Evolutionary conservation across 2,888 invertebrate genomes (phyloP), one percentile per base, ranked within the genome.

Genomic region (Rutpela maculata): DNA sequence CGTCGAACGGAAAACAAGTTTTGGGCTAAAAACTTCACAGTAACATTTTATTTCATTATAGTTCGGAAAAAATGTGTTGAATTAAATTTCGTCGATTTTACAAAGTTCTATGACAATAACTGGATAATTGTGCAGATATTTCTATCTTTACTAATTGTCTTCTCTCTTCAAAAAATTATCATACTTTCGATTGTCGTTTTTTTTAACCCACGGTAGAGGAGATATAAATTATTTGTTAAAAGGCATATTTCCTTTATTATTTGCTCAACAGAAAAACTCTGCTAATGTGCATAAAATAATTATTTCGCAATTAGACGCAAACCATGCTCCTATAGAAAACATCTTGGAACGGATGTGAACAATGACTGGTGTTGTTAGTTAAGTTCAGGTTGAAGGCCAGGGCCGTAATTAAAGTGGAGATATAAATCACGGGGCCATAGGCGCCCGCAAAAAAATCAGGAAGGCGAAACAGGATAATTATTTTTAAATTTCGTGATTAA

Each of bases 331-430:
- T 67, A 43, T 59, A 67, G 67, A 55, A 67, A 67, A 67, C 26
- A 50, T 67, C 67, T 55, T 22, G 72, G 73, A 79, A 74, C 82
- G 84, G 83, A 81, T 84, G 74, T 78, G 83, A 84, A 85, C 85
- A 85, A 85, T 85, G 83, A 80, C 80, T 80, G 74, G 78, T 81
- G 77, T 50, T 77, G 75, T 76, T 76, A 72, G 81, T 84, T 83
- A 83, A 85, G 85, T 85, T 86, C 85, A 86, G 84, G 86, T 85
- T 86, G 85, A 85, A 85, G 86, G 86, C 83, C 84, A 81, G 70
- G 70, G 78, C 77, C 65, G 79, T 83, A 85, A 85, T 85, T 85
- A 85, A 84, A 82, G 78, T 78, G 78, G 74, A 83, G 84, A 85
- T 85, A 83, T 78, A 84, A 84, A 84, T 85, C 84, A 81, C 80